Evolutionary conservation across 92 coral and sea anemone species (phyloP), one percentile per base, ranked within the genome.

Genomic region (Palythoa heliodiscus): DNA sequence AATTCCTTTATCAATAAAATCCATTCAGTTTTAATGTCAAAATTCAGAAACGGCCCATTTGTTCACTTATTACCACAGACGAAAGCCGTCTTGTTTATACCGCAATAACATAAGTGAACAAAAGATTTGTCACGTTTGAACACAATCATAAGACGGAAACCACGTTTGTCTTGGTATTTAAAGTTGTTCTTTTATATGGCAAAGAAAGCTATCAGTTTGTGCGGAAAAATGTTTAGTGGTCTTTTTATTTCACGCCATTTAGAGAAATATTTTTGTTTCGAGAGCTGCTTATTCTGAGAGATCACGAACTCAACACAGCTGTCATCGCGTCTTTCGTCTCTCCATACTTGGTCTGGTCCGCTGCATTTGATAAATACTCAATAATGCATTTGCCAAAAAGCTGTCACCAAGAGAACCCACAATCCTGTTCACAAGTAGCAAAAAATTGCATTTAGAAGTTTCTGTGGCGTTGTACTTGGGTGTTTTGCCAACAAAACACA

Each of bases 281-380:
- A 48, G 61, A 24, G 14, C 74, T 64, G 54, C 22, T 29, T 80
- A 43, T 64, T 80, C 73, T 80, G 40, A 5, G 58, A 66, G 84
- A 74, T 80, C 84, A 80, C 84, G 84, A 80, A 80, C 84, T 66
- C 58, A 52, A 79, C 37, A 23, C 84, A 66, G 75, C 71, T 80
- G 84, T 80, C 84, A 80, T 80, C 84, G 40, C 60, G 40, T 52
- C 73, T 80, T 66, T 74, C 84, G 75, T 70, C 66, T 80, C 52
- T 43, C 84, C 84, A n/a, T 80, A 80, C 84, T 80, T 80, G 84
- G 84, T 80, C 73, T 80, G 73, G 52, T 64, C 17, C 23, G 72
- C 14, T 11, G 35, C 73, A 43, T 70, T 64, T 80, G 84, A 55
- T 66, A 64, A 80, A 80, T 25, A 47, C 74, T 63, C 63, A 20